These are phyloP conservation scores for Hippocampus barbouri DNA, from an alignment of 2,113 vertebrate species.

Conservation along the genomic window DNA sequence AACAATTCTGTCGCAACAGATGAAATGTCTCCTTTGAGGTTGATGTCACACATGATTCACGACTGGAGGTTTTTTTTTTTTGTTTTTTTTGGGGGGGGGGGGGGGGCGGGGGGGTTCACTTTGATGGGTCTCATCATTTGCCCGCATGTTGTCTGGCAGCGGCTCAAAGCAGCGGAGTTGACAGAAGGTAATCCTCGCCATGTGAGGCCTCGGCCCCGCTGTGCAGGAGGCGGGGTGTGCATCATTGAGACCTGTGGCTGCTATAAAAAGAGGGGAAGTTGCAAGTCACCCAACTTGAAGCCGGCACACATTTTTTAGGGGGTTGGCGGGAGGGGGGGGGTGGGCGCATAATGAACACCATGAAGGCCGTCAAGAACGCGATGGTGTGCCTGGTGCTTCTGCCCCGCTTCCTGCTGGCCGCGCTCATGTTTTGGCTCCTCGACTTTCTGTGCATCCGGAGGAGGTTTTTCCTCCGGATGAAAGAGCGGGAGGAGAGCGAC, in stretches of 20 bases:
- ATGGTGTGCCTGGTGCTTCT: slow-evolving; percentile 84
- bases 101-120: neutral
- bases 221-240: slow-evolving; percentile 86
- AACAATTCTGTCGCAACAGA: neutral
- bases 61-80: neutral
- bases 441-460: slow-evolving; percentile 94
- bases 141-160: slow-evolving; percentile 29
- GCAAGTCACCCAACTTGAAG: slow-evolving; percentile 63
- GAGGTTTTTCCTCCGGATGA: slow-evolving; percentile 75
- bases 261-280: slow-evolving; percentile 84
- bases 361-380: slow-evolving; percentile 84
- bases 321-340: neutral
- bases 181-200: slow-evolving; percentile 85
- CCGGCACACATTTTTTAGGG: slow-evolving; percentile 40
- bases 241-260: slow-evolving; percentile 83
- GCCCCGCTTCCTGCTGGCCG: slow-evolving; percentile 90
- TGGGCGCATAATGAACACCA: slow-evolving; percentile 72
- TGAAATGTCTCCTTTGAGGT: neutral
- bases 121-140: neutral
- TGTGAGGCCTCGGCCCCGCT: slow-evolving; percentile 86
- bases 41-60: neutral
- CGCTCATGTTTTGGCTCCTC: slow-evolving; percentile 90
- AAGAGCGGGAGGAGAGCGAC: slow-evolving; percentile 61
- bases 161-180: slow-evolving; percentile 51
- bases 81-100: too few relatives aligned